phyloP scores from a whole-genome alignment of 1,140 invertebrate genomes.

The Heliconius melpomene region DNA sequence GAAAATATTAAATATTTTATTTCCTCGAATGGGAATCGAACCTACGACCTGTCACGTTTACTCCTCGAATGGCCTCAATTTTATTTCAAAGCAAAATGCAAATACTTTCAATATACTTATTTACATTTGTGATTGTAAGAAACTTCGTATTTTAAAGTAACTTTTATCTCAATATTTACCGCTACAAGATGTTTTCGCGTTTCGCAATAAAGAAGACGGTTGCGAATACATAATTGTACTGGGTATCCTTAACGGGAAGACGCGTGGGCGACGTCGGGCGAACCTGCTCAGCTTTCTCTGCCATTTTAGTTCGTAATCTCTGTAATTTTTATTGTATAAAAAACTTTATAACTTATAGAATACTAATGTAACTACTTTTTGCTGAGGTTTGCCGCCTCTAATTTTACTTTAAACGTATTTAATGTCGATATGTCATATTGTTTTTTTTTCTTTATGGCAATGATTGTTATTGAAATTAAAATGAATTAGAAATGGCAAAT shows the following conservation, averaged over 20 bases:
- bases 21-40: too few species aligned
- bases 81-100: background rate
- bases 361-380: background rate
- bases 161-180: constrained; percentile 6
- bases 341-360: background rate
- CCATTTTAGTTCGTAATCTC: constrained; percentile 20
- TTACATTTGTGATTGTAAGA: too few species aligned
- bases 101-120: background rate
- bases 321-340: constrained; percentile 1
- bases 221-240: constrained; percentile 14
- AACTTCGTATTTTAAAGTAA: too few species aligned
- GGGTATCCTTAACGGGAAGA: constrained; percentile 23
- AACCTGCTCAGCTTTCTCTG: constrained; percentile 30
- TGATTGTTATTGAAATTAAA: background rate
- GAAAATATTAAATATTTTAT: too few species aligned
- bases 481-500: background rate
- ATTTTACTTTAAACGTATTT: background rate
- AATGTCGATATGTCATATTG: background rate
- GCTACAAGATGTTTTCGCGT: constrained; percentile 1
- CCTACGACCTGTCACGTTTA: too few species aligned
- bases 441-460: background rate
- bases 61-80: too few species aligned
- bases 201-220: constrained; percentile 24
- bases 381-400: background rate
- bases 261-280: constrained; percentile 22